These are phyloP conservation scores for Phyllostomus discolor DNA, from an alignment of 2,113 vertebrate genomes.

Conservation along the genomic window DNA sequence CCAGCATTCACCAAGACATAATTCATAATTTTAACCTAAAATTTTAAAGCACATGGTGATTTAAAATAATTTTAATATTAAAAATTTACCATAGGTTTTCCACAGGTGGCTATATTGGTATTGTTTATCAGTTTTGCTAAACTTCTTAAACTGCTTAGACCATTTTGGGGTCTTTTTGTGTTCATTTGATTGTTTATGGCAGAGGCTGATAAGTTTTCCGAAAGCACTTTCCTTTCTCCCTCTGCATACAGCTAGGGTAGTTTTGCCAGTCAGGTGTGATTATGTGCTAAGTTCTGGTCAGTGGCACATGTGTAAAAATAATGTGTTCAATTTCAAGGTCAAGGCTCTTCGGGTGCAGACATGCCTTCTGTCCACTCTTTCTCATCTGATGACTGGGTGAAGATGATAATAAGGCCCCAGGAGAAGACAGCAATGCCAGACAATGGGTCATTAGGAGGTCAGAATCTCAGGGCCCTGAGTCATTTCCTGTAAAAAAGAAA, in stretches of 20 bases:
- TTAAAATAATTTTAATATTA: neutral
- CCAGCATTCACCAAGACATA: neutral
- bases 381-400: neutral
- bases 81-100: neutral
- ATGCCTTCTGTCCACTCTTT: neutral
- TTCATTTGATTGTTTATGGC: neutral
- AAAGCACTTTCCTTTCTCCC: neutral
- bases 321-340: neutral
- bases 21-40: neutral
- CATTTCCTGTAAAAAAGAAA: neutral
- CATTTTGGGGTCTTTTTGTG: neutral
- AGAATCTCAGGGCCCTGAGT: neutral
- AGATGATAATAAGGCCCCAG: neutral
- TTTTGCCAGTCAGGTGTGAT: neutral
- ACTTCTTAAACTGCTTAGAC: neutral
- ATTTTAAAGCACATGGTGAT: neutral
- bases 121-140: neutral
- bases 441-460: neutral
- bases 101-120: neutral
- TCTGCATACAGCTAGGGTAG: neutral
- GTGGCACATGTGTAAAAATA: neutral
- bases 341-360: neutral
- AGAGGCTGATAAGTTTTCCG: neutral
- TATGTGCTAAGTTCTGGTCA: neutral
- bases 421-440: neutral